Conservation (phyloP, 1,140 invertebrate species). For the Heliconius congener region DNA sequence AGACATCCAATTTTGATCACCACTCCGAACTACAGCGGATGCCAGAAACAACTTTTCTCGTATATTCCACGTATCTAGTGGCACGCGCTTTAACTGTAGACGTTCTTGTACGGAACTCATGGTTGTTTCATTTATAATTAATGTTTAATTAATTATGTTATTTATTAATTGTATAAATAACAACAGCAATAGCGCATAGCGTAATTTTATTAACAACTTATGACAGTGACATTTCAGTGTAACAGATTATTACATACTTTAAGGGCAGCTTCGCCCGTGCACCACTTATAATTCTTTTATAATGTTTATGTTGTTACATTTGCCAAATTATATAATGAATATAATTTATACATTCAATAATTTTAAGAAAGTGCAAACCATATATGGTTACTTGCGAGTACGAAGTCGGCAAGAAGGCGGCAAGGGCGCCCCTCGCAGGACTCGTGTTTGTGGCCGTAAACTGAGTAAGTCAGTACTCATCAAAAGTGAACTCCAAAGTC, state of each 20-base stretch:
- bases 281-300: too few relatives aligned
- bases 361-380: too few relatives aligned
- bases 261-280: too few relatives aligned
- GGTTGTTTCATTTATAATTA: conserved; percentile 17
- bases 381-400: too few relatives aligned
- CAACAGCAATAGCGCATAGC: background rate
- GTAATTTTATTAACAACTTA: background rate
- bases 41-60: conserved; percentile 92
- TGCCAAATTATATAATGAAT: too few relatives aligned
- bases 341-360: too few relatives aligned
- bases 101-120: conserved; percentile 83
- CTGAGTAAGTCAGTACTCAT: too few relatives aligned
- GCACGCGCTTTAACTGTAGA: conserved; percentile 86
- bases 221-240: background rate
- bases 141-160: background rate
- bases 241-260: background rate
- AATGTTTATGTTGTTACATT: too few relatives aligned
- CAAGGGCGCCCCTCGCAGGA: too few relatives aligned
- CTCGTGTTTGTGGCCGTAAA: too few relatives aligned
- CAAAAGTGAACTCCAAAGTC: too few relatives aligned
- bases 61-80: conserved; percentile 91
- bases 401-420: too few relatives aligned
- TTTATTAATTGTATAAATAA: background rate
- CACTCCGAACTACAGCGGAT: conserved; percentile 92
- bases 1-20: conserved; percentile 97